These are phyloP conservation scores for Ceratosolen fusciceps DNA, from an alignment of 1,140 invertebrate genomes.

Conservation along the genomic window DNA sequence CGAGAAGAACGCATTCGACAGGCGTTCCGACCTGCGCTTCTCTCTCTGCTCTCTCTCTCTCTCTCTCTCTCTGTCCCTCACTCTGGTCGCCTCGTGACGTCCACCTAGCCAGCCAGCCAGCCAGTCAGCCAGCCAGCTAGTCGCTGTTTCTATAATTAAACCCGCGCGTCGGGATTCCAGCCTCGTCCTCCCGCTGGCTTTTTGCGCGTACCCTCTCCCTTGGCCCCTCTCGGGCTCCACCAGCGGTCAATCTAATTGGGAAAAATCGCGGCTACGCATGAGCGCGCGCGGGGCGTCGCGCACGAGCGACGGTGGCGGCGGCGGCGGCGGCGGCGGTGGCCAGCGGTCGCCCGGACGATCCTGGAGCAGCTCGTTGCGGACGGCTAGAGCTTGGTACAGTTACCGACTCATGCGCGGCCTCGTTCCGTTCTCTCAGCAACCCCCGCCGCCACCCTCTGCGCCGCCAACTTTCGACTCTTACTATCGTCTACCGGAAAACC, in stretches of 20 bases:
- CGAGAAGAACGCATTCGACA: background rate
- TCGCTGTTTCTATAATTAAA: constrained; percentile 59
- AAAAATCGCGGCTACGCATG: constrained; percentile 21
- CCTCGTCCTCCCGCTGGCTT: constrained; percentile 20
- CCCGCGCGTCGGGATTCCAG: constrained; percentile 55
- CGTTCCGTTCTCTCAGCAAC: too few relatives aligned
- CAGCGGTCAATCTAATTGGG: constrained; percentile 46
- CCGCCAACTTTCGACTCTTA: too few relatives aligned
- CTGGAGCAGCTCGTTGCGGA: background rate
- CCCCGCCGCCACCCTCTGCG: too few relatives aligned
- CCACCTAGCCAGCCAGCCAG: background rate
- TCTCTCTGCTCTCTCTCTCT: too few relatives aligned
- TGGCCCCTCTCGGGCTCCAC: background rate
- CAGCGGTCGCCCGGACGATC: too few relatives aligned
- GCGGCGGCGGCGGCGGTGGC: background rate
- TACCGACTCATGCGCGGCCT: too few relatives aligned
- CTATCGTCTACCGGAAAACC: background rate
- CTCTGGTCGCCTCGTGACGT: background rate
- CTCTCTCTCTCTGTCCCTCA: too few relatives aligned
- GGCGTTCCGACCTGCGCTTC: background rate
- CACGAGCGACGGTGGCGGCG: constrained; percentile 7
- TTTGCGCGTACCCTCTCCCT: background rate
- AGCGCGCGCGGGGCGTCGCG: background rate
- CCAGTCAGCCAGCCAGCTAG: background rate
- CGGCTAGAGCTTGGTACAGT: background rate